phyloP scores from a whole-genome alignment of 2,797 vertebrate species.

The Falco columbarius region DNA sequence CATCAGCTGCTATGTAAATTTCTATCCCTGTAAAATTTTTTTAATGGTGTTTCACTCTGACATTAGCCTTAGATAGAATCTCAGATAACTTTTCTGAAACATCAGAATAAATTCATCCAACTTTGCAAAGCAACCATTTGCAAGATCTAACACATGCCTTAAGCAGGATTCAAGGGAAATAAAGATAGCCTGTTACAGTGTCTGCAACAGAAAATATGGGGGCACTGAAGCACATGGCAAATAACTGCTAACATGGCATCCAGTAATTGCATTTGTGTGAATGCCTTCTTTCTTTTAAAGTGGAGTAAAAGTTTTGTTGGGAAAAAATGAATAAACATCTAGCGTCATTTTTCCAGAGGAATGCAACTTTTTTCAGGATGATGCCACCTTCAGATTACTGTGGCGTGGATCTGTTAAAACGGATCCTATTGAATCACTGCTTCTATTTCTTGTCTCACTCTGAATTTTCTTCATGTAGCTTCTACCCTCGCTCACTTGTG shows the following conservation, averaged over 20 bases:
- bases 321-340: neutral
- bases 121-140: neutral
- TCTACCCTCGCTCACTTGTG: neutral
- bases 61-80: neutral
- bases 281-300: neutral
- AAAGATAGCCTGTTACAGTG: neutral
- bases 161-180: neutral
- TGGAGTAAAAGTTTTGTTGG: neutral
- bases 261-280: neutral
- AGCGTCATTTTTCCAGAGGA: neutral
- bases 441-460: neutral
- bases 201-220: neutral
- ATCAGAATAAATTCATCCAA: neutral
- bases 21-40: neutral
- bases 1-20: neutral
- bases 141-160: neutral
- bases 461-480: neutral
- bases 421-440: neutral
- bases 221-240: neutral
- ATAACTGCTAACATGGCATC: neutral
- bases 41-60: neutral
- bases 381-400: neutral
- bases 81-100: neutral
- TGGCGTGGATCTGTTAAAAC: neutral
- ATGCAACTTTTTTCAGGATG: neutral